A percentile compares a stretch with the other conserved stretches of the same genome.
Evolutionary conservation across 2,888 invertebrate genomes (phyloP).

Genomic region (Ophion obscuratus): DNA sequence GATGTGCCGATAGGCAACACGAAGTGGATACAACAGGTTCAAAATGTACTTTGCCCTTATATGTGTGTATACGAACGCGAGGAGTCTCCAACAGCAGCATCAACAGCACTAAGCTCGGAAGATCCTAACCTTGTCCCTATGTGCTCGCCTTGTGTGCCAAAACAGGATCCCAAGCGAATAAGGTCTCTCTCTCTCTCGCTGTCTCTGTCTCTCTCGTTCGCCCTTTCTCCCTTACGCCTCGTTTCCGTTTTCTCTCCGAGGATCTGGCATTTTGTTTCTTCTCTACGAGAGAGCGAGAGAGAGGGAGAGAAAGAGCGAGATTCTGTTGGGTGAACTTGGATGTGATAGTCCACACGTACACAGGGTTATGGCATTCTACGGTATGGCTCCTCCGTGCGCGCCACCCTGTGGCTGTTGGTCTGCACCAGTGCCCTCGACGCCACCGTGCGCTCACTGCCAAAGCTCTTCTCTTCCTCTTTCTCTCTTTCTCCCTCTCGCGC

Average conservation of each 20-base stretch:
- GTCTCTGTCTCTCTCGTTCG: background rate
- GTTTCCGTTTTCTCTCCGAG: slow-evolving; percentile 64
- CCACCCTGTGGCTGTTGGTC: slow-evolving; percentile 74
- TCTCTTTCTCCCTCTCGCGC: slow-evolving; percentile 63
- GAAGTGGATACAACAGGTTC: background rate
- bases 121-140: slow-evolving; percentile 40
- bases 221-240: slow-evolving; percentile 55
- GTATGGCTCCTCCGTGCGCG: slow-evolving; percentile 77
- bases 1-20: background rate
- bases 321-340: slow-evolving; percentile 73
- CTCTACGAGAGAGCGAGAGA: background rate
- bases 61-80: slow-evolving; percentile 33
- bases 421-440: slow-evolving; percentile 79
- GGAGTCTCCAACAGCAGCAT: slow-evolving; percentile 30
- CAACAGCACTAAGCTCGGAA: slow-evolving; percentile 30
- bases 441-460: slow-evolving; percentile 68
- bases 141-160: slow-evolving; percentile 46
- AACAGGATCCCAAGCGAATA: slow-evolving; percentile 45
- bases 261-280: slow-evolving; percentile 52
- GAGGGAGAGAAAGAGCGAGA: slow-evolving; percentile 33
- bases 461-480: slow-evolving; percentile 61
- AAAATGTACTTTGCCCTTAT: too few relatives aligned
- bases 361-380: slow-evolving; percentile 75
- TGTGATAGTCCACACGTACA: slow-evolving; percentile 44
- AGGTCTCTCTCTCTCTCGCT: slow-evolving; percentile 37